phyloP scores from a whole-genome alignment of 2,797 vertebrate genomes.

The Linurgus olivaceus region DNA sequence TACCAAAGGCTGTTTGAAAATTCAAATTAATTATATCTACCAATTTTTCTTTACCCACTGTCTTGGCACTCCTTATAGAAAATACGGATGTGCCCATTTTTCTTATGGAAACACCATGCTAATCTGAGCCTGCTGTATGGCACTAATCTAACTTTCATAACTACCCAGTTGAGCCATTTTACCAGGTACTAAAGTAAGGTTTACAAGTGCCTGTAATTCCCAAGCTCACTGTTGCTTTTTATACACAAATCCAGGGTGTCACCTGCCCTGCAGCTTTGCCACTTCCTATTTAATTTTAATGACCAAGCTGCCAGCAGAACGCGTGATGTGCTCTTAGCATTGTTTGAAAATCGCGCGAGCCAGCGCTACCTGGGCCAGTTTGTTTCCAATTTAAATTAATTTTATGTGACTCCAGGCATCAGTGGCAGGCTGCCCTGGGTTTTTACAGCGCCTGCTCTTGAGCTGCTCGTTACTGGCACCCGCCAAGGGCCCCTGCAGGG shows the following conservation, averaged over 20 bases:
- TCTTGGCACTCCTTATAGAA: background rate
- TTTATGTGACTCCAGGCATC: constrained; percentile 60
- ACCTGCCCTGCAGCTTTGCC: constrained; percentile 48
- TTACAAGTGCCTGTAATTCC: constrained; percentile 53
- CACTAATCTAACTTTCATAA: constrained; percentile 23
- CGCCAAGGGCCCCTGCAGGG: background rate
- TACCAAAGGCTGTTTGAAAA: constrained; percentile 50
- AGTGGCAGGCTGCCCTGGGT: constrained; percentile 36
- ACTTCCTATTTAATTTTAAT: constrained; percentile 57
- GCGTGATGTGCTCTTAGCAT: background rate
- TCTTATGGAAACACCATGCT: background rate
- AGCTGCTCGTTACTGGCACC: background rate
- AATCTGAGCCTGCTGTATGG: background rate
- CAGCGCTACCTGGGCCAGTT: constrained; percentile 9
- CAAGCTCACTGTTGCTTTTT: background rate
- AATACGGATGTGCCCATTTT: background rate
- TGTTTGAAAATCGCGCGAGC: background rate
- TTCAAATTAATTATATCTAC: constrained; percentile 51
- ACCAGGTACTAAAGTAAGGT: constrained; percentile 27
- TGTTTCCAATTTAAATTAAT: constrained; percentile 66
- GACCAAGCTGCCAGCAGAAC: constrained; percentile 32
- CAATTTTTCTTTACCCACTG: background rate
- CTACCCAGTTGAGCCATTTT: constrained; percentile 29
- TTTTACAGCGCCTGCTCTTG: constrained; percentile 27
- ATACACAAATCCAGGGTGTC: background rate